Base-by-base conservation (phyloP, 2,888 invertebrate species). In the Scelioninae gen. 2 region DNA sequence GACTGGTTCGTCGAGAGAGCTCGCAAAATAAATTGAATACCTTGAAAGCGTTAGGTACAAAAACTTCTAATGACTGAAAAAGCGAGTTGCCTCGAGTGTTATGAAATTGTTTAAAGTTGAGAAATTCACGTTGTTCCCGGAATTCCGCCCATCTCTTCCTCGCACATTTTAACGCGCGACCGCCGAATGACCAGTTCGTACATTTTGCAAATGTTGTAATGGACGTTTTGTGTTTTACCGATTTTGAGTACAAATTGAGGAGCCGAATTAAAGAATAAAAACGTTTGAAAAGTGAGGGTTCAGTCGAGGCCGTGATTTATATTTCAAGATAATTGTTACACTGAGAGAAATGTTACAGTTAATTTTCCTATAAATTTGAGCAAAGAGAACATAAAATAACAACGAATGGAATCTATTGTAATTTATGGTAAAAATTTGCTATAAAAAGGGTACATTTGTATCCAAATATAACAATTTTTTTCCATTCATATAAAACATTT, bases 31-130 rank as follows among this genome's bases (percentile, higher is more conserved):
- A 67, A 72, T 61, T 72, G 67, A 61, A 67, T 43, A 55, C 46
- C 53, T 39, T 65, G 65, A 65, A 72, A 72, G 64, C 46, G 64
- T 55, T 60, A 61, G 65, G 67, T 37, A 33, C 55, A 55, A 61
- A 72, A 72, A 72, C 67, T 72, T 72, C 61, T 72, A 72, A 72
- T 72, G 72, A 50, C 50, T 55, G 72, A 55, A 72, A 67, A 60
- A 50, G 67, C 55, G 64, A 46, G 37, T 33, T 39, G 67, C 72
- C 57, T 45, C 31, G 57, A 63, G 67, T 67, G 73, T 73, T 67
- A 41, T 68, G 57, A 73, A 73, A 68, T 73, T 73, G 57, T 68
- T 73, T 67, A 73, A 73, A 68, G 57, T 52, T 33, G 65, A 53
- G 35, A 65, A 72, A 45, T 60, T 53, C 25, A 9, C 41, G 50